phyloP scores from a whole-genome alignment of 2,797 vertebrate species.

The Caiman crocodilus region DNA sequence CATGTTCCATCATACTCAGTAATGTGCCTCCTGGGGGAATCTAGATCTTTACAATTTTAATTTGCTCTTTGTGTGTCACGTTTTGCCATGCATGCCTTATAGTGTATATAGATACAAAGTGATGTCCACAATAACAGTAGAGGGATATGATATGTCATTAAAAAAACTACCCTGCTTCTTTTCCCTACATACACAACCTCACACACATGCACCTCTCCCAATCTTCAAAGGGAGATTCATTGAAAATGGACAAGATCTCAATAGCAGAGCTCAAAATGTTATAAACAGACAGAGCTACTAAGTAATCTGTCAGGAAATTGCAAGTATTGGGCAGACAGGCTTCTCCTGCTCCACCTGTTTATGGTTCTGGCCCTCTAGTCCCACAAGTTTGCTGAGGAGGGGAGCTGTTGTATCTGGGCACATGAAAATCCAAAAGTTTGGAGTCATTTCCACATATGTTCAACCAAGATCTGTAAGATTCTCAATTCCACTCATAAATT shows the following conservation, averaged over 20 bases:
- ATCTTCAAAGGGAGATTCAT: fast-evolving
- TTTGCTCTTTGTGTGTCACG: neutral
- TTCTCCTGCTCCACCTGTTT: slow-evolving; percentile 36
- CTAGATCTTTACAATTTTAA: neutral
- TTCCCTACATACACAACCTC: fast-evolving
- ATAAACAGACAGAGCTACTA: slow-evolving; percentile 29
- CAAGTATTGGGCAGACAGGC: slow-evolving; percentile 35
- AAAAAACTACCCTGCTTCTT: neutral
- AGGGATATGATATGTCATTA: neutral
- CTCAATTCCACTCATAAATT: neutral
- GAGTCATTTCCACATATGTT: neutral
- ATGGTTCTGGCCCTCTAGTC: neutral
- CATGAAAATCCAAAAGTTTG: neutral
- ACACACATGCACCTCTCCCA: neutral
- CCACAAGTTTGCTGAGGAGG: fast-evolving
- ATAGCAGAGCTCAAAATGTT: slow-evolving; percentile 20
- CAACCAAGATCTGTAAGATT: neutral
- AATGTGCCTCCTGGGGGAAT: neutral
- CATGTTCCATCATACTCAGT: no score
- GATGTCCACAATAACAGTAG: neutral
- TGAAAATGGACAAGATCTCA: neutral
- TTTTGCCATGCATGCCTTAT: neutral
- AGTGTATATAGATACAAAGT: neutral
- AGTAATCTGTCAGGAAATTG: neutral
- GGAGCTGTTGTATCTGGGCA: neutral